Evolutionary conservation across 2,888 invertebrate species (phyloP).

Genomic region (Philereme vetulata): DNA sequence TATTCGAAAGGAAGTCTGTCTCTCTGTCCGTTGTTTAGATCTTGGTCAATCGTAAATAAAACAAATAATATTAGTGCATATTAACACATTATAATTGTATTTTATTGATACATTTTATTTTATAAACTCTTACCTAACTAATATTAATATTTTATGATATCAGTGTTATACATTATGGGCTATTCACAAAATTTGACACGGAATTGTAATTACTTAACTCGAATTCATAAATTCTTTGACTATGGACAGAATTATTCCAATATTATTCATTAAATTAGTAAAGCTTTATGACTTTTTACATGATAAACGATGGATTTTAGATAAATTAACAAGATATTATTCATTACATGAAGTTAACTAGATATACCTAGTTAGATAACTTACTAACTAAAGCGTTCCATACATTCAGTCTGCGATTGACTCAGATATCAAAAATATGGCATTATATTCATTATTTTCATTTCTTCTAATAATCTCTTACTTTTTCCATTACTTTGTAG

Average conservation of each 20-base stretch:
- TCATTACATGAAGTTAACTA: conserved; percentile 50
- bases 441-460: conserved; percentile 42
- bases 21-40: not conserved
- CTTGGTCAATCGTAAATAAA: conserved; percentile 32
- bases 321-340: conserved; percentile 59
- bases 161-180: conserved; percentile 57
- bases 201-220: conserved; percentile 47
- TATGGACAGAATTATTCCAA: conserved; percentile 64
- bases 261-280: conserved; percentile 73
- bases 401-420: conserved; percentile 73
- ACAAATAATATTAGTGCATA: conserved; percentile 64
- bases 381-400: conserved; percentile 65
- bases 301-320: conserved; percentile 58
- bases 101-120: conserved; percentile 70
- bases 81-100: conserved; percentile 68
- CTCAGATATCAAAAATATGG: conserved; percentile 70
- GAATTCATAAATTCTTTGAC: conserved; percentile 43
- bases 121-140: conserved; percentile 58
- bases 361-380: conserved; percentile 62
- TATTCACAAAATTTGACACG: conserved; percentile 60
- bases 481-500: conserved; percentile 75
- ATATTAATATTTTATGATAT: conserved; percentile 52
- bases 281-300: conserved; percentile 81
- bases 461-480: conserved; percentile 71
- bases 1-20: no score